Conservation (phyloP, 1,140 invertebrate species). For the Artemia franciscana region DNA sequence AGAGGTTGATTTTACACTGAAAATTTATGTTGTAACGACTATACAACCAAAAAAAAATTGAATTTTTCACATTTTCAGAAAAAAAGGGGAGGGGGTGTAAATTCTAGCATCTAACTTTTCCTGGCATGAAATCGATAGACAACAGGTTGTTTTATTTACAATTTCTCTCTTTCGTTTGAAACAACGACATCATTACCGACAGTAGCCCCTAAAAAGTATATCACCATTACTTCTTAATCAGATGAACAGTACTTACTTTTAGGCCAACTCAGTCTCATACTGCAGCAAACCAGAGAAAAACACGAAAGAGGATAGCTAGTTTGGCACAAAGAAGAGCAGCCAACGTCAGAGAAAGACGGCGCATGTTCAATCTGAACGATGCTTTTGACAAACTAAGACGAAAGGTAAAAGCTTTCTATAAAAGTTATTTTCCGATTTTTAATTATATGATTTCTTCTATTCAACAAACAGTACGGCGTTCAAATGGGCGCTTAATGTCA, state of each 20-base stretch:
- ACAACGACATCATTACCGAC: too few species aligned
- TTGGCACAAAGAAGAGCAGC: constrained; percentile 71
- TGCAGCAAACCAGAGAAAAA: constrained; percentile 35
- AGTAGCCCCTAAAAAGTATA: too few species aligned
- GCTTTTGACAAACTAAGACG: constrained; percentile 78
- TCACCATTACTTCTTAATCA: too few species aligned
- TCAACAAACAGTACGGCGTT: not conserved
- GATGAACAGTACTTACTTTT: not conserved
- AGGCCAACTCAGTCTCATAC: not conserved
- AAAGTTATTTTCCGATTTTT: not conserved
- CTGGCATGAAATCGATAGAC: too few species aligned
- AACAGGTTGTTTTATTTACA: too few species aligned
- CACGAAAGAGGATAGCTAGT: constrained; percentile 60
- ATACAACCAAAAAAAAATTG: too few species aligned
- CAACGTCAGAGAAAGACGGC: constrained; percentile 73
- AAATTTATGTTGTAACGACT: too few species aligned
- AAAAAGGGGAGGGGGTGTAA: too few species aligned
- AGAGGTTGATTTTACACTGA: too few species aligned
- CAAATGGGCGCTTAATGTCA: not conserved
- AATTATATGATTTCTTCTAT: not conserved
- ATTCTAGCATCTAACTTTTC: too few species aligned
- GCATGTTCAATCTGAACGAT: constrained; percentile 95
- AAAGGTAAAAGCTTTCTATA: constrained; percentile 42
- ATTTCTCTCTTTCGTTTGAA: too few species aligned
- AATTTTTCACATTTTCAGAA: too few species aligned